Conservation (phyloP, 2,797 vertebrate species). For the Chaunax sp. region DNA sequence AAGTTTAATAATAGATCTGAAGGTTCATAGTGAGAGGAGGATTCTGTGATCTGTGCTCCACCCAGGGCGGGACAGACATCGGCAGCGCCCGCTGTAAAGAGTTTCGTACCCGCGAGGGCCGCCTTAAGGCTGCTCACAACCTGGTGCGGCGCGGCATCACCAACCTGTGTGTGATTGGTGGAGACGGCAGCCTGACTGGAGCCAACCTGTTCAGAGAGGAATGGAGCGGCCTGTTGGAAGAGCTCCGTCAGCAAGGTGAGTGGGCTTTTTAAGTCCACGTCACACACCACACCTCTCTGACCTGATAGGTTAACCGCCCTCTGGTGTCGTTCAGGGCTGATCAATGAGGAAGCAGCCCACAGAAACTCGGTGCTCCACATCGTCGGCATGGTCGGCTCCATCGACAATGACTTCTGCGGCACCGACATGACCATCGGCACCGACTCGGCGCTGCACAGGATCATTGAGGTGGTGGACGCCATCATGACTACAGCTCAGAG, state of each 20-base stretch:
- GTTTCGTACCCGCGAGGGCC: conserved; percentile 91
- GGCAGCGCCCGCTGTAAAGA: conserved; percentile 95
- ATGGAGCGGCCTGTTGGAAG: conserved; percentile 91
- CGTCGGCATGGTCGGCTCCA: conserved; percentile 98
- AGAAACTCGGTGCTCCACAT: conserved; percentile 89
- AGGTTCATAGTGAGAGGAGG: not conserved
- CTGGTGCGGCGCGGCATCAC: conserved; percentile 89
- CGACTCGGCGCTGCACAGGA: conserved; percentile 95
- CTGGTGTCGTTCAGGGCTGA: conserved; percentile 81
- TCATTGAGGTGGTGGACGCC: conserved; percentile 97
- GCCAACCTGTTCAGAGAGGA: conserved; percentile 95
- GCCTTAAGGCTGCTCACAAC: conserved; percentile 90
- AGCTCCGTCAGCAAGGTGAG: conserved; percentile 86
- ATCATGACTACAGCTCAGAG: conserved; percentile 99
- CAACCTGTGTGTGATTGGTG: conserved; percentile 97
- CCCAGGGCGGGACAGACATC: conserved; percentile 95
- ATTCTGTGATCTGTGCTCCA: not conserved
- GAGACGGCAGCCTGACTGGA: conserved; percentile 95
- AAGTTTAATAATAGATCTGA: too few relatives aligned
- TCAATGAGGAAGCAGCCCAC: conserved; percentile 80
- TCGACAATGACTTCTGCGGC: conserved; percentile 99
- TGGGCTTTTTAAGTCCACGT: too few relatives aligned
- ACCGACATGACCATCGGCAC: conserved; percentile 99
- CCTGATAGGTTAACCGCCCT: fast-evolving
- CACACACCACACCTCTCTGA: fast-evolving